Base-by-base conservation (phyloP, 1,140 invertebrate species). In the Drosophila micromelanica region DNA sequence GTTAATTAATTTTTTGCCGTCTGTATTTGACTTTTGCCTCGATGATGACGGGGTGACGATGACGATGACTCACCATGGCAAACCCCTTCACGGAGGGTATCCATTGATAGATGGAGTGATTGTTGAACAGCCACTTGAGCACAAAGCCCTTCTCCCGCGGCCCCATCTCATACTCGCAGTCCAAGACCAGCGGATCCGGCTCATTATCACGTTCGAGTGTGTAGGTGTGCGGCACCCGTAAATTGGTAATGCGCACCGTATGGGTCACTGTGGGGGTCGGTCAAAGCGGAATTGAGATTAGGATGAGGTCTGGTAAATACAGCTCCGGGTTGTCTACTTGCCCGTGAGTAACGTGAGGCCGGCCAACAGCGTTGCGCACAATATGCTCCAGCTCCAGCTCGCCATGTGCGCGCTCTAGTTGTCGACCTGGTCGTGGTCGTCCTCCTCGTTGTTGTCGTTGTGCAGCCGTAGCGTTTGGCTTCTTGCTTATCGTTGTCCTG, bases 31-130 rank as follows among this genome's bases (percentile, higher is more conserved):
- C 27, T 45, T 52, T 56, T 27, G 49, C 52, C 51, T 37, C 13
- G 55, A 37, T 48, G n/a, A n/a, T n/a, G n/a, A n/a, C n/a, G 49
- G 64, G 63, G 60, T 57, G 62, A 55, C 60, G 32, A 15, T 49
- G 42, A 35, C 13, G 9, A 49, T 85, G 84, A 84, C 80, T 91
- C 86, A 92, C 91, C 90, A 92, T 91, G 63, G 91, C 84, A 73
- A 91, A 92, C 52, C 89, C 89, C 64, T 92, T 92, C 43, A 91
- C 86, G 54, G 81, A 81, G 57, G 91, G 91, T 81, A 92, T 92
- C 91, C 91, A 92, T 59, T 92, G 91, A 70, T 92, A 92, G 76
- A 92, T 92, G 67, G 85, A 91, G 56, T 91, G 79, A 73, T 90
- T 91, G 63, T 92, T 92, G 48, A 92, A 91, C 54, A 91, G 71